Base-by-base conservation (phyloP, 2,113 vertebrate species). In the Bostrychus sinensis region DNA sequence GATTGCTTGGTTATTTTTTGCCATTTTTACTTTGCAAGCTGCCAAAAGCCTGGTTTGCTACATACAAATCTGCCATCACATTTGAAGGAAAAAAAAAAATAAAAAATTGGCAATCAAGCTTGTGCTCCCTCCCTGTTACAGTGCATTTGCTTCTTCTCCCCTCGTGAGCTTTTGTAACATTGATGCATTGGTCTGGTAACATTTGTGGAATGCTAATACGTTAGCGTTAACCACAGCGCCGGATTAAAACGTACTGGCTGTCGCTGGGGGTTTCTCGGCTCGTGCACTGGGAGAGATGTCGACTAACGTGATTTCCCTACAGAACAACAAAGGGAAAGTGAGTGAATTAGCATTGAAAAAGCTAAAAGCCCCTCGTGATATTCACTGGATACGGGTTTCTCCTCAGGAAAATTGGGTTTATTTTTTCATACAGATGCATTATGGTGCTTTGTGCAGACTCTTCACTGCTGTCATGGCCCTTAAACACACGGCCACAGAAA, bases 21-120 rank as follows among this genome's bases (percentile, higher is more conserved):
- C 70, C 70, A 60, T 71, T 74, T 70, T 61, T 83, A 89, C 88
- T 91, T 92, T 90, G 91, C 88, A 77, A 89, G 90, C 92, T 71
- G 90, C 91, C 91, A 82, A 90, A 90, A 92, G 93, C 86, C 90
- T 10, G 14, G 93, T 94, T 94, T 94, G 92, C 95, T 95, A 95
- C 94, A 93, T 65, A 62, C 70, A 81, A 71, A 81, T 63, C 55
- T 74, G 42, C 48, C 64, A 62, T 76, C 58, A 61, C 53, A 60
- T 79, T 58, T 36, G 36, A 80, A 51, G 48, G 34, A 30, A 55
- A 54, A 32, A 51, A 74, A 72, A 74, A 45, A 71, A 72, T 57
- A 51, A 74, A 72, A 74, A 45, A 71, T 71, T 57, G 68, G 56
- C 58, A 76, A 73, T 86, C 73, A 56, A 64, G 51, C 78, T 34